Conservation (phyloP, 2,113 vertebrate genomes). For the Girardinichthys multiradiatus region DNA sequence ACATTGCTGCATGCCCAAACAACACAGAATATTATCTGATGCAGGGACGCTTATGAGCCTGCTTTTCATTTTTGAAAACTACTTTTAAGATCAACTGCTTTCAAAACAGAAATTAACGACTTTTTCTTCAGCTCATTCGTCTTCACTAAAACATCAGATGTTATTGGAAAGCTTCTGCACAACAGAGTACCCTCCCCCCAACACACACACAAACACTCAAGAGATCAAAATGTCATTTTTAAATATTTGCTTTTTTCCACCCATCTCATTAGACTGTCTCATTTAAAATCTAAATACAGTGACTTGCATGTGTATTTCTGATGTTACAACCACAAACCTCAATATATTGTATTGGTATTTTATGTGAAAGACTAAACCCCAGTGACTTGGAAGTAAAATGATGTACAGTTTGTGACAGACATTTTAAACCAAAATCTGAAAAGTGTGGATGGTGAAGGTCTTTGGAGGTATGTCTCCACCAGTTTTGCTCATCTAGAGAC, state of each 20-base stretch:
- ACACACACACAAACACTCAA: background rate
- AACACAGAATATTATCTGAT: constrained; percentile 13
- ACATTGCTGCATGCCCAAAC: constrained; percentile 17
- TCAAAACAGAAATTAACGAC: no score
- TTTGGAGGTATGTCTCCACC: background rate
- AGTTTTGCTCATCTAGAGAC: background rate
- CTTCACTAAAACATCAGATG: no score
- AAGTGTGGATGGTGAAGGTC: no score
- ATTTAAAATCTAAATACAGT: background rate
- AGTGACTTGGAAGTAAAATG: background rate
- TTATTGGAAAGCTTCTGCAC: background rate
- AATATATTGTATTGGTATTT: background rate
- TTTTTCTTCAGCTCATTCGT: no score
- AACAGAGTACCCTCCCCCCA: background rate
- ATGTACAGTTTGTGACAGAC: background rate
- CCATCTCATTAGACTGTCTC: constrained; percentile 8
- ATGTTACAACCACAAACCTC: background rate
- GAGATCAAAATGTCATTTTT: background rate
- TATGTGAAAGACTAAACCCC: background rate
- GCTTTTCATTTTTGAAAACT: constrained; percentile 22
- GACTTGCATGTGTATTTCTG: background rate
- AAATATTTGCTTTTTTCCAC: background rate
- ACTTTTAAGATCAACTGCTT: background rate
- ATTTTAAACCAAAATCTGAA: no score
- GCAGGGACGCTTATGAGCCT: constrained; percentile 2